These are phyloP conservation scores for Panulirus ornatus DNA, from an alignment of 1,140 invertebrate species.

Conservation along the genomic window DNA sequence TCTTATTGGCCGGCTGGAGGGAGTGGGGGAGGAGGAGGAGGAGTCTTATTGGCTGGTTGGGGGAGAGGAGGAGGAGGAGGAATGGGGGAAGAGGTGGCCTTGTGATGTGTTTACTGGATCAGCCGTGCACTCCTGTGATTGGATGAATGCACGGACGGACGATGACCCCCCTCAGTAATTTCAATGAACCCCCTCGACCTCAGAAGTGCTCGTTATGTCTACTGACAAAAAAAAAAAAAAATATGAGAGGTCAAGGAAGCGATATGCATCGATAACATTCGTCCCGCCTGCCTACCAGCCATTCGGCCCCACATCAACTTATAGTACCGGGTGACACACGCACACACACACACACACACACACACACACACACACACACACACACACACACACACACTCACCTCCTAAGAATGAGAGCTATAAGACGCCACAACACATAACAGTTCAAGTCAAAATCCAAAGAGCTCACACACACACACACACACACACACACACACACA, in stretches of 20 bases:
- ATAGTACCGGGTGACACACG: background rate
- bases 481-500: too few species aligned
- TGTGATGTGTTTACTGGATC: background rate
- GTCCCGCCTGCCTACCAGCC: too few species aligned
- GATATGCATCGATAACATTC: too few species aligned
- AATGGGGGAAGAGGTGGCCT: background rate
- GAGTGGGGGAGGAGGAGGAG: background rate
- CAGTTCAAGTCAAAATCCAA: too few species aligned
- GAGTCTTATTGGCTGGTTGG: background rate
- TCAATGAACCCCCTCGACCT: conserved; percentile 4
- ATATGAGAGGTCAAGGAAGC: too few species aligned
- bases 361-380: background rate
- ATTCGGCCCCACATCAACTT: too few species aligned
- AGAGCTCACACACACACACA: too few species aligned
- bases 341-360: background rate
- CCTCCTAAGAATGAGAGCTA: too few species aligned
- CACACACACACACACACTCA: too few species aligned
- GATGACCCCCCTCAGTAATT: background rate
- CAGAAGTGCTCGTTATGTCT: background rate
- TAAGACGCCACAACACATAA: too few species aligned
- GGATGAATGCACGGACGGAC: background rate
- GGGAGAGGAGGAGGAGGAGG: background rate
- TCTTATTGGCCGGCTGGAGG: background rate
- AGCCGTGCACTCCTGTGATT: background rate
- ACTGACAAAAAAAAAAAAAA: conserved; percentile 6